Evolutionary conservation across 2,888 invertebrate species (phyloP), one percentile per base, ranked within the genome.

Genomic region (Euphydryas editha): DNA sequence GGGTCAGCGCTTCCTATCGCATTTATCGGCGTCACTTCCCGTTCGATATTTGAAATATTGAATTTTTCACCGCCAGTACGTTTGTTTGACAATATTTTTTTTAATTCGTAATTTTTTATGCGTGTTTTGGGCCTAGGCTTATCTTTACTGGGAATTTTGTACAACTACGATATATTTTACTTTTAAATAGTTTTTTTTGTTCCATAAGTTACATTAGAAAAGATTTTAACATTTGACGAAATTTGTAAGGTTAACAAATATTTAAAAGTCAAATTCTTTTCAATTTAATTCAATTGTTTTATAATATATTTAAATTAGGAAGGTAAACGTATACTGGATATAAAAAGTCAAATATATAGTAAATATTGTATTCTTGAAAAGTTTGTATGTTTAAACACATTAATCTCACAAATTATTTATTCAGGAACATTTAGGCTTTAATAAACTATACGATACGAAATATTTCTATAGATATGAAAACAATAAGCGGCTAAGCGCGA

Each of bases 1-100:
- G 83, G 88, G 88, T 87, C 88, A 85, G 83, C 78, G 82, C 82
- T 85, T 88, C 86, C 85, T 85, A 87, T 86, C 85, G 80, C 76
- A 70, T 76, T 80, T 81, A 82, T 81, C 84, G 80, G 71, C 72
- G 73, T 75, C 78, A 78, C 78, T 84, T 86, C 86, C 87, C 81
- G 83, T 84, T 82, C 75, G 73, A 77, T 75, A 75, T 77, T 81
- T 80, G 78, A 78, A 79, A 80, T 81, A 80, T 77, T 76, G 71
- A 73, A 72, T 78, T 76, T 75, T 73, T 76, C 70, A 65, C 65
- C 59, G 60, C 59, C 68, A 67, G 20, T 51, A 59, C 64, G 68
- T 62, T 66, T 62, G 67, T 59, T 18, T 36, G 44, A 54, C 37
- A 59, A 2, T 59, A 18, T 13, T 37, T 42, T 39, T 49, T 18